Base-by-base conservation (phyloP, 2,797 vertebrate species). In the Pipistrellus kuhlii region DNA sequence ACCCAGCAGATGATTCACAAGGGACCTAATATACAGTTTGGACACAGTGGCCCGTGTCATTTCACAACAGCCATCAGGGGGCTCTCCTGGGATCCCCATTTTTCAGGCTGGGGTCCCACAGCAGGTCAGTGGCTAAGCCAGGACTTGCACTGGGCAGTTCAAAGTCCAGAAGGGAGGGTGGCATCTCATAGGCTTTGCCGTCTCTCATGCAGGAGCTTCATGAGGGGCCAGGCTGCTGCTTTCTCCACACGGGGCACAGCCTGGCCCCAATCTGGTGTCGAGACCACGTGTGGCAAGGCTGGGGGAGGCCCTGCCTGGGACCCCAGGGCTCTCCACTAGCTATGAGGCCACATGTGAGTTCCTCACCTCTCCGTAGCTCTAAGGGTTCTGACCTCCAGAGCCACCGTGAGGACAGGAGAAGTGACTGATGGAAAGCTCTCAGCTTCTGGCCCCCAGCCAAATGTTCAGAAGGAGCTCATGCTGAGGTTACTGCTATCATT, bases 401-500 rank as follows among this genome's bases (percentile, higher is more conserved):
- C 53, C 68, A 3, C 78, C 4, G 6, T 0, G 18, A 48, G 10
- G 27, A 64, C n/a, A 73, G 46, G 41, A 66, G 55, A 64, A 32
- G n/a, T 21, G 32, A 3, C 0, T 23, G 18, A n/a, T 9, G 6
- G 72, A 9, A 32, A 59, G 48, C 3, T 11, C 51, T 7, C 21
- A 6, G 48, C 62, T 15, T 14, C 64, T 30, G 20, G 30, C 12
- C 41, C 80, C 30, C 41, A 15, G 30, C 30, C 80, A 48, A 25
- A 46, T 3, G n/a, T 64, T 68, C 8, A 83, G 21, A 30, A 2
- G 41, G 30, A 35, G 30, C 57, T 44, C 75, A 2, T 3, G 9
- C 10, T 35, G 53, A 27, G 27, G 0, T 55, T 13, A 8, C n/a
- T 15, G 35, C 25, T 32, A 0, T 71, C 15, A 8, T 2, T 2